These are phyloP conservation scores for Enteromius afrohamiltoni DNA, from an alignment of 2,797 vertebrate species.

Conservation along the genomic window DNA sequence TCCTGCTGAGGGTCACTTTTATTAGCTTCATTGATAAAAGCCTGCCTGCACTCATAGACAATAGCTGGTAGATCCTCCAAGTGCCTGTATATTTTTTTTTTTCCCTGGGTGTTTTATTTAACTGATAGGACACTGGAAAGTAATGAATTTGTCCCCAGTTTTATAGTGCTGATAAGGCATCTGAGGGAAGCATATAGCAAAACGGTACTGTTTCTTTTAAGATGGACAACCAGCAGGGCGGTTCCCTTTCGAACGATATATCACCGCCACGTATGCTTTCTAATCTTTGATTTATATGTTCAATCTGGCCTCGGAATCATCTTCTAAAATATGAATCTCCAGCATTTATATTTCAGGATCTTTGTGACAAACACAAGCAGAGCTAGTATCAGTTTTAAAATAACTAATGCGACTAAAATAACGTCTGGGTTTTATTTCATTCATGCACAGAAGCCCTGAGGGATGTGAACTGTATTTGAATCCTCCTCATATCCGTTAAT, in stretches of 20 bases:
- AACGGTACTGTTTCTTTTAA: conserved; percentile 77
- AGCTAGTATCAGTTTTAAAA: conserved; percentile 9
- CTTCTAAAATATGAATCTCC: conserved; percentile 10
- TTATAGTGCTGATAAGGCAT: conserved; percentile 82
- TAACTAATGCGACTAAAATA: conserved; percentile 18
- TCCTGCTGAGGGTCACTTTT: conserved; percentile 69
- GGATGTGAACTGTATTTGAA: conserved; percentile 16
- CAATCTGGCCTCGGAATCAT: neutral
- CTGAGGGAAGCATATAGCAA: conserved; percentile 81
- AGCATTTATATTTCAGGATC: conserved; percentile 14
- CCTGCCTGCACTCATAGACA: conserved; percentile 68
- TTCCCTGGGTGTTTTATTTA: conserved; percentile 82
- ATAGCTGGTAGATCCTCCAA: conserved; percentile 66
- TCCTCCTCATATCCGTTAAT: conserved; percentile 26
- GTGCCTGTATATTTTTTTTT: conserved; percentile 66
- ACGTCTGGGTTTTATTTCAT: conserved; percentile 39
- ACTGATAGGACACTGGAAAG: conserved; percentile 92
- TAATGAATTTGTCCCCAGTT: conserved; percentile 91
- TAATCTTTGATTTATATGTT: conserved; percentile 10
- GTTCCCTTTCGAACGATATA: conserved; percentile 44
- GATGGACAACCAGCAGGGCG: conserved; percentile 68
- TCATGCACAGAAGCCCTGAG: conserved; percentile 29
- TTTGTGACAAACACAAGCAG: neutral
- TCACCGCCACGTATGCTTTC: neutral
- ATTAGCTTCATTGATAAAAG: conserved; percentile 76